phyloP scores from a whole-genome alignment of 2,888 invertebrate genomes.

The Trachelus iudaicus region DNA sequence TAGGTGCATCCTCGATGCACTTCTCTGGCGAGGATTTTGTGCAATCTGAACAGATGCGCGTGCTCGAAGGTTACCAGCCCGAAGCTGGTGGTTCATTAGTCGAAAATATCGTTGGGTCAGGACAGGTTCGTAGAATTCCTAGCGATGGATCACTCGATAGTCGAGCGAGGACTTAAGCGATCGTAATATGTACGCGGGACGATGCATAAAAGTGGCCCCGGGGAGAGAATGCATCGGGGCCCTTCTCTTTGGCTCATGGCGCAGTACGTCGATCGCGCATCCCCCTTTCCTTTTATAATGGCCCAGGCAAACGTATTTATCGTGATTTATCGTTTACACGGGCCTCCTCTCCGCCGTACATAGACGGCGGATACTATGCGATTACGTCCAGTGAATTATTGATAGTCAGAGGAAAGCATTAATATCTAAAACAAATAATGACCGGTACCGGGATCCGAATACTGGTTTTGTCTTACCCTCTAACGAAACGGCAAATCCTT shows the following conservation, averaged over 20 bases:
- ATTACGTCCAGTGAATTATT: conserved; percentile 59
- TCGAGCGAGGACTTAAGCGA: conserved; percentile 62
- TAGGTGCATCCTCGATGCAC: background rate
- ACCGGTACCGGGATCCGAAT: conserved; percentile 26
- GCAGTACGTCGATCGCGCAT: conserved; percentile 25
- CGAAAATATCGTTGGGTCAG: conserved; percentile 41
- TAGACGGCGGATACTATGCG: conserved; percentile 36
- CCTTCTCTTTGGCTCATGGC: background rate
- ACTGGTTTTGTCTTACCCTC: conserved; percentile 1
- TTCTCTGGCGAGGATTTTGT: background rate
- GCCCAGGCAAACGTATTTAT: conserved; percentile 59
- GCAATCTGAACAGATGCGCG: background rate
- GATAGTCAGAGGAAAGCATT: conserved; percentile 55
- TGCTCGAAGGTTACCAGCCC: background rate
- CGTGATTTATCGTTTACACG: conserved; percentile 63
- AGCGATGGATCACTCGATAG: conserved; percentile 61
- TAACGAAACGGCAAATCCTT: background rate
- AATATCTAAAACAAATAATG: conserved; percentile 57
- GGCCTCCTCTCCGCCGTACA: conserved; percentile 41
- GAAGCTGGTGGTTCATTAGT: conserved; percentile 31
- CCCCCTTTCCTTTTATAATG: conserved; percentile 52
- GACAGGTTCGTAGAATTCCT: conserved; percentile 54
- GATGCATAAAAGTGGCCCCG: conserved; percentile 41
- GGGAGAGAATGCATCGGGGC: conserved; percentile 32
- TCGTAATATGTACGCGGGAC: conserved; percentile 55